Base-by-base conservation (phyloP, 2,888 invertebrate species). In the Stenichneumon culpator region DNA sequence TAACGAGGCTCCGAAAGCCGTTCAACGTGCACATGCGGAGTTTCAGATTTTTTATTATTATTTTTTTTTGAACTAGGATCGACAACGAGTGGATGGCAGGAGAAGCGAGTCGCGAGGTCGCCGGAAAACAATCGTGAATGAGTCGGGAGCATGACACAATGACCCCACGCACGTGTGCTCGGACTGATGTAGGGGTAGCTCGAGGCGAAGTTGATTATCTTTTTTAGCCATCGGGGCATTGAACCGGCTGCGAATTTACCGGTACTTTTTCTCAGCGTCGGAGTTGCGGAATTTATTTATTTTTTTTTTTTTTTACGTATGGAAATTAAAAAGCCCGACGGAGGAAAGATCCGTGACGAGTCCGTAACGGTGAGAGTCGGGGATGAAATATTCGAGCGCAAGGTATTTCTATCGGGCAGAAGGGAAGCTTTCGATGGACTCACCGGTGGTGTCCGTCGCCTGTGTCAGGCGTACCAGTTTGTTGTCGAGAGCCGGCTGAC, bases 141-240 rank as follows among this genome's bases (percentile, higher is more conserved):
- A 32, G 50, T 32, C 14, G 50, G 19, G 65, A 75, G 75, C 36
- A 67, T 54, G 79, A 82, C 79, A 85, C 85, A 85, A 85, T 85
- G 85, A 85, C 82, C 85, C 85, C 75, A 85, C 79, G 85, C 85
- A 85, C 85, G 85, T 85, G 85, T 72, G 77, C 82, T 75, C 36
- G 67, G 19, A 36, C n/a, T 39, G 39, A 67, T 39, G 19, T 16
- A 25, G 60, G 47, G 32, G 63, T 50, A 60, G 47, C 74, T 74
- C 63, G 44, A 22, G 11, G 32, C 25, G 25, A 52, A n/a, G 70
- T 50, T 63, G 60, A 28, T 63, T 63, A 7, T 63, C 7, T 28
- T 63, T 63, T 32, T 63, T 28, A 1, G 16, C 60, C 3, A 16
- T 63, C 28, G 60, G n/a, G 60, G 32, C 32, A 16, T 63, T 7